Evolutionary conservation across 1,140 invertebrate genomes (phyloP).

Genomic region (Leptinotarsa defecta): DNA sequence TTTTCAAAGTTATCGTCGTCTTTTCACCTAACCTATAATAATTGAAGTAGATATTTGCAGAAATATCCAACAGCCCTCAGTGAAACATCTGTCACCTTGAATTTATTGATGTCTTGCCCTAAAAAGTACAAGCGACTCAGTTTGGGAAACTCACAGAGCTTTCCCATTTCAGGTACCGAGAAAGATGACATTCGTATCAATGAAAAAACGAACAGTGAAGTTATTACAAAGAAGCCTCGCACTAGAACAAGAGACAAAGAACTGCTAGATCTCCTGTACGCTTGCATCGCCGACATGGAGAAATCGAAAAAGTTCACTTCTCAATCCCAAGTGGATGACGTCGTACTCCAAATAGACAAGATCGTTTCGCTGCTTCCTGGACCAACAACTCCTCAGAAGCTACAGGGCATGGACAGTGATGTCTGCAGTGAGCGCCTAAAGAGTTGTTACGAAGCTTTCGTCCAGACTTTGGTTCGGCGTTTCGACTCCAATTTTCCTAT

Average conservation of each 20-base stretch:
- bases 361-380: conserved; percentile 61
- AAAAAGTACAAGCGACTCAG: not conserved
- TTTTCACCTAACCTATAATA: too few relatives aligned
- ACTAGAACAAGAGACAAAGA: conserved; percentile 24
- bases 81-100: too few relatives aligned
- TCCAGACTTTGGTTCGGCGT: conserved; percentile 57
- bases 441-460: conserved; percentile 55
- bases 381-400: conserved; percentile 66
- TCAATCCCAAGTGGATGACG: conserved; percentile 53
- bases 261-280: conserved; percentile 30
- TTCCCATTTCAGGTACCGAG: conserved; percentile 53
- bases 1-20: too few relatives aligned
- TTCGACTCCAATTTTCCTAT: conserved; percentile 63
- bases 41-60: too few relatives aligned
- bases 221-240: conserved; percentile 9
- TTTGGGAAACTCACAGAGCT: conserved; percentile 53
- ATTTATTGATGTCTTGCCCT: too few relatives aligned
- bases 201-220: not conserved
- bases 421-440: conserved; percentile 55
- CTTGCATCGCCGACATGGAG: conserved; percentile 48
- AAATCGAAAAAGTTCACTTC: conserved; percentile 55
- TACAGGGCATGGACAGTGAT: conserved; percentile 57
- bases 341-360: conserved; percentile 45
- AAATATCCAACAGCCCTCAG: too few relatives aligned
- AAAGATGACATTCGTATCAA: conserved; percentile 22